Evolutionary conservation across 2,888 invertebrate species (phyloP).

Genomic region (Galerucella nymphaeae): DNA sequence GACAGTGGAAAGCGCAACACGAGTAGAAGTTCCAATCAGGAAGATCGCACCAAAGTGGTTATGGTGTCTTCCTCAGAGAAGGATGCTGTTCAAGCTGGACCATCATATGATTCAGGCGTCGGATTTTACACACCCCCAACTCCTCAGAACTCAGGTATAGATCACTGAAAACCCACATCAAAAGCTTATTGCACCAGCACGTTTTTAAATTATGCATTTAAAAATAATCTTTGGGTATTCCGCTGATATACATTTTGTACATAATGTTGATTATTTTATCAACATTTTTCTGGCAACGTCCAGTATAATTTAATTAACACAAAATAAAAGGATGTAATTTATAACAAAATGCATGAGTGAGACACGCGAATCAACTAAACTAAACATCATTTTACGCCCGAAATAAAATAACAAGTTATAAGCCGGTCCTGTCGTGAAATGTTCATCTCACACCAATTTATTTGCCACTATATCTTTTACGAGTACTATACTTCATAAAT

Average conservation of each 20-base stretch:
- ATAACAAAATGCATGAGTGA: too few species aligned
- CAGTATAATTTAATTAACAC: background rate
- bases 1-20: constrained; percentile 63
- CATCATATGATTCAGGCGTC: constrained; percentile 62
- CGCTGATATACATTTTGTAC: constrained; percentile 19
- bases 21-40: constrained; percentile 60
- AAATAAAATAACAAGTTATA: too few species aligned
- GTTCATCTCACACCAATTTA: too few species aligned
- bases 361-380: too few species aligned
- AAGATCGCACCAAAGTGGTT: constrained; percentile 62
- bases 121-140: constrained; percentile 65
- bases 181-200: constrained; percentile 45
- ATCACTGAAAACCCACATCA: constrained; percentile 35
- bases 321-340: too few species aligned
- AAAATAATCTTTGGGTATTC: constrained; percentile 21
- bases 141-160: constrained; percentile 65
- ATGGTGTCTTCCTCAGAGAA: constrained; percentile 63
- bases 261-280: background rate
- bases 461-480: too few species aligned
- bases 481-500: too few species aligned
- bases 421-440: too few species aligned
- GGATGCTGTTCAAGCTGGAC: constrained; percentile 56
- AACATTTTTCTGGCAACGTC: background rate
- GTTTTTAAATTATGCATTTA: constrained; percentile 36
- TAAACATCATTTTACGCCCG: too few species aligned